Evolutionary conservation across 2,113 vertebrate genomes (phyloP).

Genomic region (Corythaeola cristata): DNA sequence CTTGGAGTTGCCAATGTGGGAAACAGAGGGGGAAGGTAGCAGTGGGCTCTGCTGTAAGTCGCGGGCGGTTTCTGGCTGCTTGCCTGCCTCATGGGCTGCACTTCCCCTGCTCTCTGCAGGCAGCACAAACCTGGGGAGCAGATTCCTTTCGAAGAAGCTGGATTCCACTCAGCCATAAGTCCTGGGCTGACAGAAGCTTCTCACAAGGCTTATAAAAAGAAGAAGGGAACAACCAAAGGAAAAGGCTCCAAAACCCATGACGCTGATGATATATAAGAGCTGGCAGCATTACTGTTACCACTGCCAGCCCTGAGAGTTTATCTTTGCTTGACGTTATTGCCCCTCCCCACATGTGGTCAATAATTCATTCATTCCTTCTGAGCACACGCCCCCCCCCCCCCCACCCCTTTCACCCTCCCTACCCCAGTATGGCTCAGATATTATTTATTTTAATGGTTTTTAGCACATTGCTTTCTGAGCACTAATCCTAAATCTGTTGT

Average conservation of each 20-base stretch:
- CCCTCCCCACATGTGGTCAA: conserved; percentile 21
- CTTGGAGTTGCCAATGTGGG: neutral
- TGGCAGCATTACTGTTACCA: neutral
- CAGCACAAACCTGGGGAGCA: conserved; percentile 23
- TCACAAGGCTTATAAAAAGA: conserved; percentile 54
- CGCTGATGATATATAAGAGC: neutral
- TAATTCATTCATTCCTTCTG: conserved; percentile 21
- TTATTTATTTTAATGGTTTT: neutral
- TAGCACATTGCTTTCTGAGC: neutral
- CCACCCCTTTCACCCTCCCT: neutral
- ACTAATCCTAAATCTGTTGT: neutral
- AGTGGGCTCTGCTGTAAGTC: conserved; percentile 14
- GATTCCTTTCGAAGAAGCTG: conserved; percentile 34
- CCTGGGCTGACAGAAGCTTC: conserved; percentile 55
- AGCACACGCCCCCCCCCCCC: neutral
- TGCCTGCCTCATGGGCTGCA: conserved; percentile 30
- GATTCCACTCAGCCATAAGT: conserved; percentile 30
- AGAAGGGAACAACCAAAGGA: conserved; percentile 34
- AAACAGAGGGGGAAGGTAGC: conserved; percentile 33
- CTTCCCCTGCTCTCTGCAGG: conserved; percentile 55
- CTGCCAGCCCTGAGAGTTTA: conserved; percentile 17
- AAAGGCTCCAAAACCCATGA: conserved; percentile 36
- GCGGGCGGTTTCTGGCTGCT: conserved; percentile 18
- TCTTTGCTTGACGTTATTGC: neutral
- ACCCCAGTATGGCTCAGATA: neutral